These are phyloP conservation scores for Candoia aspera DNA, from an alignment of 2,113 vertebrate genomes.

Conservation along the genomic window DNA sequence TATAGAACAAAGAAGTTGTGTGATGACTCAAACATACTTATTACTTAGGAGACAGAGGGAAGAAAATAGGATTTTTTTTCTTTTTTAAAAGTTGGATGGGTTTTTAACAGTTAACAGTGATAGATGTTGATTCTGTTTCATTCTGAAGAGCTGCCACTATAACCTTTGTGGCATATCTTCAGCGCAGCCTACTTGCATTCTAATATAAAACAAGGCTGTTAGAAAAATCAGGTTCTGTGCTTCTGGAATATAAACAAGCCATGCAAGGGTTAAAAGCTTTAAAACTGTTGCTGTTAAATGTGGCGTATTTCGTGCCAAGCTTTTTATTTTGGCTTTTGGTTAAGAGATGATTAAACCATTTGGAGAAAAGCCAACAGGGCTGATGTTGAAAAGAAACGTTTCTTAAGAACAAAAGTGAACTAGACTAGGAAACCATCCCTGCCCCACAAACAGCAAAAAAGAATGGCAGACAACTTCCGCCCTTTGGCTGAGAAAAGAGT, in stretches of 20 bases:
- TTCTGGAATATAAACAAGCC: constrained; percentile 56
- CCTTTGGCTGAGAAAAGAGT: too few species aligned
- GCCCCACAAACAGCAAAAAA: background rate
- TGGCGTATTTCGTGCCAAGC: constrained; percentile 48
- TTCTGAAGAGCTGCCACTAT: background rate
- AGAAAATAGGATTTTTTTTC: background rate
- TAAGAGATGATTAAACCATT: constrained; percentile 70
- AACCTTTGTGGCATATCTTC: background rate
- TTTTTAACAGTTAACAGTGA: background rate
- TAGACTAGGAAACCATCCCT: background rate
- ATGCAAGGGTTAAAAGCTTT: constrained; percentile 48
- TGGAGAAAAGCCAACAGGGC: constrained; percentile 54
- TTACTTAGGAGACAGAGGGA: background rate
- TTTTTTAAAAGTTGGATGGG: background rate
- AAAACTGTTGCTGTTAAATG: constrained; percentile 51
- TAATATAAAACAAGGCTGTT: constrained; percentile 25
- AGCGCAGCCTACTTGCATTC: background rate
- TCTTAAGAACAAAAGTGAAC: background rate
- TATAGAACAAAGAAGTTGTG: background rate
- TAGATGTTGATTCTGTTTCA: background rate
- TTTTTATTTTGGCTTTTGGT: constrained; percentile 57
- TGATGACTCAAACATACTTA: background rate
- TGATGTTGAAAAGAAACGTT: constrained; percentile 4
- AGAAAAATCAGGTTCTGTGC: constrained; percentile 46
- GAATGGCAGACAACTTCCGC: too few species aligned